Evolutionary conservation across 2,888 invertebrate genomes (phyloP).

Genomic region (Fabriciana adippe): DNA sequence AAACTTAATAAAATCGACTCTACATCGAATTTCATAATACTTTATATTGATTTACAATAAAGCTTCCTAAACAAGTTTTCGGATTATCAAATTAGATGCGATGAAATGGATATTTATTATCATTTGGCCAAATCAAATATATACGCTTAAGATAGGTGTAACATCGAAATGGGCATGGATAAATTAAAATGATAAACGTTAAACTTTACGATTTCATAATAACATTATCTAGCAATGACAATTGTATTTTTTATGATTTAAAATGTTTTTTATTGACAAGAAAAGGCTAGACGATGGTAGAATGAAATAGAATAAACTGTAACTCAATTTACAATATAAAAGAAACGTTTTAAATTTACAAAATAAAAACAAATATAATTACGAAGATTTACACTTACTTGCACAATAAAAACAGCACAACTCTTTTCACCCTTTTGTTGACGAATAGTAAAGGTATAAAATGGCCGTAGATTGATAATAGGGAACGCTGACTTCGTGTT

Average conservation of each 20-base stretch:
- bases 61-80: slow-evolving; percentile 23
- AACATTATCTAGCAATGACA: background rate
- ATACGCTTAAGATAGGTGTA: slow-evolving; percentile 22
- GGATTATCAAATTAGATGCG: slow-evolving; percentile 26
- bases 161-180: slow-evolving; percentile 18
- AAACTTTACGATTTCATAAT: slow-evolving; percentile 10
- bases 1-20: slow-evolving; percentile 20
- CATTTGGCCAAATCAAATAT: slow-evolving; percentile 14
- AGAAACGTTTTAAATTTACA: slow-evolving; percentile 1
- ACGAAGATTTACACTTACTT: slow-evolving; percentile 15
- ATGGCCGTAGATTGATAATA: slow-evolving; percentile 36
- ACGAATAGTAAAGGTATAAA: slow-evolving; percentile 24
- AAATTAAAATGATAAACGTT: slow-evolving; percentile 9
- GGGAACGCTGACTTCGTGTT: slow-evolving; percentile 23
- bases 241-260: background rate
- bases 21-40: slow-evolving; percentile 17
- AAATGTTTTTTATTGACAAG: slow-evolving; percentile 1
- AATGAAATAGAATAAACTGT: slow-evolving; percentile 1
- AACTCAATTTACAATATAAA: slow-evolving; percentile 5
- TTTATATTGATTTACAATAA: slow-evolving; percentile 30
- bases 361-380: slow-evolving; percentile 16
- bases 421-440: slow-evolving; percentile 21
- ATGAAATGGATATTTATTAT: slow-evolving; percentile 34
- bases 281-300: background rate
- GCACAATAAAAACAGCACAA: slow-evolving; percentile 14